Base-by-base conservation (phyloP, 2,797 vertebrate genomes). In the Ambastaia sidthimunki region DNA sequence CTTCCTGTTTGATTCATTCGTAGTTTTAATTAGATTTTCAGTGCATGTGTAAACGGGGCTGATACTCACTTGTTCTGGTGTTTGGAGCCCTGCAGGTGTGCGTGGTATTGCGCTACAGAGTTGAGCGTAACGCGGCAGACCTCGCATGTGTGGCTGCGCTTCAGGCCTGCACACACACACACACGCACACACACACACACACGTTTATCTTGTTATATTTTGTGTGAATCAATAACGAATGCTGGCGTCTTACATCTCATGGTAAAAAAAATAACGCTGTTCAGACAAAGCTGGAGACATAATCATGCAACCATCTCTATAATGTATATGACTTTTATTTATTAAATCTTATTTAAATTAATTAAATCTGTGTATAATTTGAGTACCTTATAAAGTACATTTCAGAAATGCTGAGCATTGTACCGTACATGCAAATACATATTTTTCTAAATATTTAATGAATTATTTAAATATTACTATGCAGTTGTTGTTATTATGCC, bases 91-190 rank as follows among this genome's bases (percentile, higher is more conserved):
- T 90, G 88, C 28, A 91, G 86, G 72, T 91, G 89, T 59, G 90
- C 87, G 6, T 91, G 83, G 81, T 89, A 91, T 86, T 90, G 90
- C 28, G 88, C 89, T n/a, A 90, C 83, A 0, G 90, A 91, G 84
- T 90, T 91, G n/a, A 90, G 84, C 18, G 89, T 87, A 76, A 91
- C 87, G 70, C 85, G 86, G 83, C 90, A 90, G 62, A 87, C 74
- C 52, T 88, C 87, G 76, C 90, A 91, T 12, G 86, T 84, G 82
- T 88, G 87, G 73, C 86, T 89, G 79, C 84, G 86, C 81, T 87
- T 84, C 69, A 90, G 74, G 28, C 87, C 89, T 91, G 23, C 65
- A 63, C 68, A 71, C 55, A 76, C 62, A 80, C 41, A 75, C 28
- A 71, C 37, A 54, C 18, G 70, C 54, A 37, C 34, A 37, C 34